A percentile compares a stretch with the other conserved stretches of the same genome.
Evolutionary conservation across 2,888 invertebrate species (phyloP).

Genomic region (Aleiodes alternator): DNA sequence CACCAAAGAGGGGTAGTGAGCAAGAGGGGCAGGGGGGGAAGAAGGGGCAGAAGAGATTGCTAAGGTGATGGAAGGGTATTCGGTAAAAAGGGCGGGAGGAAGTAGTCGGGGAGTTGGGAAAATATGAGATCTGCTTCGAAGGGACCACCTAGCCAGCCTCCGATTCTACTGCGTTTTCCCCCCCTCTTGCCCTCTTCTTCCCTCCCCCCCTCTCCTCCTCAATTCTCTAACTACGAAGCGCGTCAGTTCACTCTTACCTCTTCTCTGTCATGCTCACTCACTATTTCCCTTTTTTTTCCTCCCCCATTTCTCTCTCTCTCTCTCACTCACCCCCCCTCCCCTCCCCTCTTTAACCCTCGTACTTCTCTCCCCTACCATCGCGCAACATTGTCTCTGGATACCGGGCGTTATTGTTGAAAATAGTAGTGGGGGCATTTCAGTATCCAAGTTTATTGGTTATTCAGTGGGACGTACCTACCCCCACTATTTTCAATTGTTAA

Average conservation of each 20-base stretch:
- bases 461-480: conserved; percentile 65
- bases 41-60: conserved; percentile 32
- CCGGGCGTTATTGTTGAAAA: conserved; percentile 67
- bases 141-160: conserved; percentile 73
- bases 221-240: neutral
- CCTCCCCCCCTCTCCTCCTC: conserved; percentile 9
- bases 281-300: conserved; percentile 54
- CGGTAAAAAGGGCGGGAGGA: conserved; percentile 43
- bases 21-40: conserved; percentile 12
- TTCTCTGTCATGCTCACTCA: conserved; percentile 51
- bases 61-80: conserved; percentile 32
- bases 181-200: conserved; percentile 34
- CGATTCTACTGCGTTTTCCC: conserved; percentile 66
- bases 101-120: conserved; percentile 69
- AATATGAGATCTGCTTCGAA: conserved; percentile 71
- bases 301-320: conserved; percentile 12
- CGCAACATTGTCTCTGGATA: conserved; percentile 58
- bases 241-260: conserved; percentile 19
- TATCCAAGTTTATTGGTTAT: conserved; percentile 64
- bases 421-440: conserved; percentile 68
- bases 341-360: conserved; percentile 4
- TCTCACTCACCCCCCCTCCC: conserved; percentile 58
- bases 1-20: neutral
- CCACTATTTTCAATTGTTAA: conserved; percentile 59
- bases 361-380: conserved; percentile 44